Base-by-base conservation (phyloP, 1,140 invertebrate species). In the Rhopalosiphum maidis region DNA sequence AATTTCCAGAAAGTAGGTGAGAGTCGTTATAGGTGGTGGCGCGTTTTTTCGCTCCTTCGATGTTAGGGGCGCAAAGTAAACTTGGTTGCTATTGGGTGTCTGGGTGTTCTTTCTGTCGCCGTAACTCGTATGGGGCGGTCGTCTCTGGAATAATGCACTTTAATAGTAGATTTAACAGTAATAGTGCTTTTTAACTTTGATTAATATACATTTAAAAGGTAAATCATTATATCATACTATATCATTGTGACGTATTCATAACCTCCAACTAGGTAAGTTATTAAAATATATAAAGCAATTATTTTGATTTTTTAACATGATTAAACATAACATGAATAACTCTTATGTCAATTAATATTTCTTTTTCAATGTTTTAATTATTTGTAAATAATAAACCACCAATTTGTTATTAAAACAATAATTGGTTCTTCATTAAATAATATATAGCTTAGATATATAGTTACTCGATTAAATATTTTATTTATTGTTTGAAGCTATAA, bases 111-210 rank as follows among this genome's bases (percentile, higher is more conserved):
- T 90, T 90, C 37, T 25, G 89, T 43, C 54, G 54, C 25, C 55
- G 89, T 43, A 3, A 43, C 89, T 68, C 89, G 89, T 43, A 43
- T 30, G 54, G 55, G 54, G 37, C 54, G 89, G 89, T 90, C 89
- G 89, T 90, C 89, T 54, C 35, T 54, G 89, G 25, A 37, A 90
- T 90, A 43, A 90, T 90, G 54, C 54, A 43, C 25, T 89, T 25
- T 37, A 54, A 51, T 9, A 35, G 43, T n/a, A 87, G 43, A 46
- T n/a, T 25, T 87, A 48, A 48, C 18, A 15, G 30, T 48, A 25
- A 21, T 43, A 23, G 23, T 25, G 83, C 3, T 25, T 85, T 25
- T 83, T 85, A 85, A 43, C 23, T 85, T 85, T 85, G 41, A 85
- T 85, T 85, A 85, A 82, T 83, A 23, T 85, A 41, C 1, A 41